These are phyloP conservation scores for Hypsopygia costalis DNA, from an alignment of 2,888 invertebrate species.

Conservation along the genomic window DNA sequence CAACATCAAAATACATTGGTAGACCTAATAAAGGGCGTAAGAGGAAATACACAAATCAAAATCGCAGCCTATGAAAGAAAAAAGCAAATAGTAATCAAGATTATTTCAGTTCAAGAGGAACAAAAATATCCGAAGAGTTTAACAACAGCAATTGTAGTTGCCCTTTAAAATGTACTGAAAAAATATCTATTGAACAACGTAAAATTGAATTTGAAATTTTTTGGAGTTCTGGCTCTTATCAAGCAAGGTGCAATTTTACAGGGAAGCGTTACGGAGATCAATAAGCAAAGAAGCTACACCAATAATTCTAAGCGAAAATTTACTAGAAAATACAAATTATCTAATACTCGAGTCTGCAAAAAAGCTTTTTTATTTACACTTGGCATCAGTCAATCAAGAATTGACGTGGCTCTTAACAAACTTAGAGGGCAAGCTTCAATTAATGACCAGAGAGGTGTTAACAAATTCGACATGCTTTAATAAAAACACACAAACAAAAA, in stretches of 20 bases:
- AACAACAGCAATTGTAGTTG: slow-evolving; percentile 1
- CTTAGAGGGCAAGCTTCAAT: slow-evolving; percentile 4
- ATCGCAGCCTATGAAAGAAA: slow-evolving; percentile 8
- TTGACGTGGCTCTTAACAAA: slow-evolving; percentile 6
- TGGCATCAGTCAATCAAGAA: slow-evolving; percentile 8
- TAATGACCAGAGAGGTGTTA: slow-evolving; percentile 6
- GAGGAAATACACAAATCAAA: slow-evolving; percentile 5
- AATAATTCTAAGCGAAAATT: slow-evolving; percentile 1
- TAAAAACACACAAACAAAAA: too few relatives aligned
- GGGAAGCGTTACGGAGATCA: slow-evolving; percentile 1
- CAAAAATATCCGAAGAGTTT: background rate
- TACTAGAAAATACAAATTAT: slow-evolving; percentile 5
- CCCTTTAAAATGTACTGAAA: slow-evolving; percentile 8
- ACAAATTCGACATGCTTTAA: too few relatives aligned
- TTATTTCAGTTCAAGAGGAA: slow-evolving; percentile 6
- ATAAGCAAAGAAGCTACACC: slow-evolving; percentile 1
- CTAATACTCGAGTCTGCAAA: background rate
- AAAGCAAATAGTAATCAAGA: slow-evolving; percentile 7
- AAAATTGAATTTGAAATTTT: slow-evolving; percentile 6
- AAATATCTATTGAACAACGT: slow-evolving; percentile 3
- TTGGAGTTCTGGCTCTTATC: slow-evolving; percentile 8
- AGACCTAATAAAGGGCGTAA: slow-evolving; percentile 10
- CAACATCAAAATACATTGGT: slow-evolving; percentile 2
- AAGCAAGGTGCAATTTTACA: slow-evolving; percentile 9
- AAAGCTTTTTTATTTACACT: slow-evolving; percentile 8